These are phyloP conservation scores for Panopea generosa DNA, from an alignment of 2,888 invertebrate species.

Conservation along the genomic window DNA sequence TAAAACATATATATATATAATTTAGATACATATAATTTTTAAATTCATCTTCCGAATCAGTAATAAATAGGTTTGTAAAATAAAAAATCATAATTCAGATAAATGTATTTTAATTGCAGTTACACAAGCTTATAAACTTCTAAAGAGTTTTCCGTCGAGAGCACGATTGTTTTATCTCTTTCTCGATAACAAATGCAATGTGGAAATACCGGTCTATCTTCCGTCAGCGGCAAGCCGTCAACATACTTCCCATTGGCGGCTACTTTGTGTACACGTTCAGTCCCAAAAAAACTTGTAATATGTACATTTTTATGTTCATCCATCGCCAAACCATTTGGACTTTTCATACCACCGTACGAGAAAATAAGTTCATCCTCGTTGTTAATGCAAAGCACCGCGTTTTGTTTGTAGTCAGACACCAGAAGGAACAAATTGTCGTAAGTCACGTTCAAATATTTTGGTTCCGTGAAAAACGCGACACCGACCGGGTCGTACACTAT, in stretches of 20 bases:
- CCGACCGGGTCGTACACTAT: conserved; percentile 46
- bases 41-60: too few species aligned
- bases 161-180: conserved; percentile 45
- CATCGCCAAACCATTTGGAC: conserved; percentile 56
- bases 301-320: conserved; percentile 58
- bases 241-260: conserved; percentile 51
- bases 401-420: conserved; percentile 54
- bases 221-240: conserved; percentile 47
- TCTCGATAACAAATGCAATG: conserved; percentile 56
- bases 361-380: conserved; percentile 55
- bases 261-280: conserved; percentile 55
- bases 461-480: conserved; percentile 46
- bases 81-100: too few species aligned
- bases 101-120: too few species aligned
- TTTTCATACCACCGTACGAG: conserved; percentile 51
- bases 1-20: too few species aligned
- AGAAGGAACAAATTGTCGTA: conserved; percentile 49
- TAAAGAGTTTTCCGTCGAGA: conserved; percentile 53
- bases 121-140: conserved; percentile 54
- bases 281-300: conserved; percentile 54
- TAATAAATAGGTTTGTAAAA: too few species aligned
- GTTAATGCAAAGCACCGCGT: conserved; percentile 49
- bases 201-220: conserved; percentile 49
- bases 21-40: too few species aligned
- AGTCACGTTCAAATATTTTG: conserved; percentile 57